Conservation (phyloP, 2,113 vertebrate species). For the Vulpes lagopus region DNA sequence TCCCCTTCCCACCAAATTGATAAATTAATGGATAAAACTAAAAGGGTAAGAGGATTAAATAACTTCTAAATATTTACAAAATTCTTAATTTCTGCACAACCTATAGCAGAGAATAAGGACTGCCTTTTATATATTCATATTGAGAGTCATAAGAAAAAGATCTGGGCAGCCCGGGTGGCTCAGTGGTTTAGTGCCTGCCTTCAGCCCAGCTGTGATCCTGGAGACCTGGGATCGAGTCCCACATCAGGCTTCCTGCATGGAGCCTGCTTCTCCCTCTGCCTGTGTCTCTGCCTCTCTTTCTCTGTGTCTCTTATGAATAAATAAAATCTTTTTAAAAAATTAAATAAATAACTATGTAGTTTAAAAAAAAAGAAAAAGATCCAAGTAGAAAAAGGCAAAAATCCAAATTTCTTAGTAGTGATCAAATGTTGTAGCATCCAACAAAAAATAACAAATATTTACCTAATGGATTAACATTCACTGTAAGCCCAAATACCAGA, state of each 20-base stretch:
- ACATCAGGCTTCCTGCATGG: no score
- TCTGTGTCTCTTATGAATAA: no score
- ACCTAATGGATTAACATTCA: background rate
- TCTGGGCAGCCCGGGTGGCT: background rate
- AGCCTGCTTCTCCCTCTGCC: no score
- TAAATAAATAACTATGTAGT: no score
- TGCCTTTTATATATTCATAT: background rate
- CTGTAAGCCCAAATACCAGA: slow-evolving; percentile 39
- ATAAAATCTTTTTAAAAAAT: no score
- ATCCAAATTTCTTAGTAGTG: background rate
- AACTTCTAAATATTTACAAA: slow-evolving; percentile 56
- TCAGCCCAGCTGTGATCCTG: no score
- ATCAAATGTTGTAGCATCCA: background rate
- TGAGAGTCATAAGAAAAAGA: background rate
- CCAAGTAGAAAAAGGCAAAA: slow-evolving; percentile 3
- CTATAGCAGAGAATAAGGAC: background rate
- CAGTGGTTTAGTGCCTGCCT: no score
- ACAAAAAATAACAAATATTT: background rate
- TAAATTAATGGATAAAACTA: background rate
- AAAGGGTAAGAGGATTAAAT: slow-evolving; percentile 17
- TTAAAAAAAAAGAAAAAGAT: background rate
- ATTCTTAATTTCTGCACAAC: background rate
- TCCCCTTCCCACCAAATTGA: background rate
- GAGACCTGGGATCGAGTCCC: no score
- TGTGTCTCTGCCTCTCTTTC: no score